phyloP scores from a whole-genome alignment of 2,113 vertebrate species.

The Himantopus leucocephalus region DNA sequence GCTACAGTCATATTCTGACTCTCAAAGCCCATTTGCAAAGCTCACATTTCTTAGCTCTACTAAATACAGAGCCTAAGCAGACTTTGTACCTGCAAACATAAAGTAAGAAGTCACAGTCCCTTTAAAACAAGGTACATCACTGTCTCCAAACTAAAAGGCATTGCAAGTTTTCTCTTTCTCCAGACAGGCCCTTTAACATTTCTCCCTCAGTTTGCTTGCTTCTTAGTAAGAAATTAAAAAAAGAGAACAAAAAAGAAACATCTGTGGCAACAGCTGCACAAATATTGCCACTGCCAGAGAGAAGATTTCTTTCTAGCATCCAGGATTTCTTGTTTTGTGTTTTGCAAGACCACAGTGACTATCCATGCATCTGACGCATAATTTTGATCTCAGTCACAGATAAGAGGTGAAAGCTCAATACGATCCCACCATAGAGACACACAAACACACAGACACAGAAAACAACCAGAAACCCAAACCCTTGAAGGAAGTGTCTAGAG shows the following conservation, averaged over 20 bases:
- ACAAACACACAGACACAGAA: background rate
- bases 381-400: background rate
- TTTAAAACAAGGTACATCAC: background rate
- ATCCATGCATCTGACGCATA: background rate
- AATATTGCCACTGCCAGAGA: constrained; percentile 28
- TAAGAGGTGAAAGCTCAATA: background rate
- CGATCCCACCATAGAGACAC: background rate
- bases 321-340: background rate
- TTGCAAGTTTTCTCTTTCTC: background rate
- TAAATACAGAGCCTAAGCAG: background rate
- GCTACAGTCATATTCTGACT: background rate
- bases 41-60: background rate
- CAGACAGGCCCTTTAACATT: background rate
- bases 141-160: background rate
- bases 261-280: constrained; percentile 53
- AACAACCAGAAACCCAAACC: background rate
- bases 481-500: background rate
- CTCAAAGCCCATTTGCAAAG: background rate
- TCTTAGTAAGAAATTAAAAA: background rate
- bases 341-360: background rate
- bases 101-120: background rate
- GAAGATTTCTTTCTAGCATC: constrained; percentile 2
- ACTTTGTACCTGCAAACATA: background rate
- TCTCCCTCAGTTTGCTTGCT: background rate
- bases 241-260: background rate